These are phyloP conservation scores for Euphonia xanthogaster DNA, from an alignment of 2,797 vertebrate species.

Conservation along the genomic window DNA sequence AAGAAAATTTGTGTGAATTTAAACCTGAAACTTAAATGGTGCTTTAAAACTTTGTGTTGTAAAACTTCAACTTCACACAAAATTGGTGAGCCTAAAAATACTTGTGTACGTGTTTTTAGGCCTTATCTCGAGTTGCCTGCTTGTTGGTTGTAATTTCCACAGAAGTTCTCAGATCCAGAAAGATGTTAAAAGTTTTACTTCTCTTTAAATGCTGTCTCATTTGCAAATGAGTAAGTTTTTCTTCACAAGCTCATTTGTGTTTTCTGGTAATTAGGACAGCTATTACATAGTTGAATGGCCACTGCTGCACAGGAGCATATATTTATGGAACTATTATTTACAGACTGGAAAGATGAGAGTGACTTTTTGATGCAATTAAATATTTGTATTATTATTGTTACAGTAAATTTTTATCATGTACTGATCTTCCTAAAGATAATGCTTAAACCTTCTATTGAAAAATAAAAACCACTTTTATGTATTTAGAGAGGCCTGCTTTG, in stretches of 20 bases:
- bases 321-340: background rate
- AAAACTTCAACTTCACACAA: background rate
- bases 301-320: background rate
- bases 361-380: background rate
- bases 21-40: background rate
- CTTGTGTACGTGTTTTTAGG: background rate
- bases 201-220: background rate
- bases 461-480: background rate
- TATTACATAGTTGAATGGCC: constrained; percentile 2
- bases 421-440: background rate
- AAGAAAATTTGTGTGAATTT: background rate
- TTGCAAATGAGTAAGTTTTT: constrained; percentile 24
- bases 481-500: background rate
- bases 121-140: background rate
- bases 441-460: background rate
- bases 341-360: background rate
- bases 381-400: background rate
- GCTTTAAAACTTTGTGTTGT: background rate
- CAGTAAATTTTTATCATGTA: background rate
- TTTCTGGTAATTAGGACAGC: constrained; percentile 17
- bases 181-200: background rate
- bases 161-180: background rate
- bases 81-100: background rate
- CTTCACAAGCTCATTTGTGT: constrained; percentile 7
- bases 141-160: background rate